Percentiles rank a stretch among this genome's conserved stretches.
Evolutionary conservation across 2,113 vertebrate species (phyloP).

Genomic region (Octodon degus): DNA sequence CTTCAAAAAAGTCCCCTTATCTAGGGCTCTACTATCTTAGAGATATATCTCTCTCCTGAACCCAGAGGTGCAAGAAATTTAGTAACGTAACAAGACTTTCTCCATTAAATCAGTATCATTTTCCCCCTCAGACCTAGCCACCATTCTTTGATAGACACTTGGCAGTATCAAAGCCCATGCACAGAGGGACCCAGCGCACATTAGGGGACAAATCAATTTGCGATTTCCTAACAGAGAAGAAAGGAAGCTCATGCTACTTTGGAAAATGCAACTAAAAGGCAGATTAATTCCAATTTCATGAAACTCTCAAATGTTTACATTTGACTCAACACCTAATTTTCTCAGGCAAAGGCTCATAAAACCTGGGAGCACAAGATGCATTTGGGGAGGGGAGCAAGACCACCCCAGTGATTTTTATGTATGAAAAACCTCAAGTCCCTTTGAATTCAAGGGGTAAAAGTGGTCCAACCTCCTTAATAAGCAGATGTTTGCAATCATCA

Average conservation of each 20-base stretch:
- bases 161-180: neutral
- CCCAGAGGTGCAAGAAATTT: neutral
- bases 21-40: neutral
- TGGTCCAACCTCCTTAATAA: slow-evolving; percentile 89
- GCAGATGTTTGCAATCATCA: slow-evolving; percentile 87
- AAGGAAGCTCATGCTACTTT: neutral
- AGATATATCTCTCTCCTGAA: neutral
- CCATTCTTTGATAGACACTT: neutral
- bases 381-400: neutral
- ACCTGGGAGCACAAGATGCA: neutral
- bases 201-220: neutral
- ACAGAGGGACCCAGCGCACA: neutral
- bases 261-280: neutral
- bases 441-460: slow-evolving; percentile 62
- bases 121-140: neutral
- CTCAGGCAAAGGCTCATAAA: slow-evolving; percentile 13
- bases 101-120: too few species aligned
- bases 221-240: neutral
- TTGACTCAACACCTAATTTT: slow-evolving; percentile 40
- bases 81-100: neutral
- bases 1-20: neutral
- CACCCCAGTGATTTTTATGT: neutral
- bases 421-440: neutral
- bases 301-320: neutral
- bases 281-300: neutral